phyloP scores from a whole-genome alignment of 2,113 vertebrate genomes.

The Hiodon alosoides region DNA sequence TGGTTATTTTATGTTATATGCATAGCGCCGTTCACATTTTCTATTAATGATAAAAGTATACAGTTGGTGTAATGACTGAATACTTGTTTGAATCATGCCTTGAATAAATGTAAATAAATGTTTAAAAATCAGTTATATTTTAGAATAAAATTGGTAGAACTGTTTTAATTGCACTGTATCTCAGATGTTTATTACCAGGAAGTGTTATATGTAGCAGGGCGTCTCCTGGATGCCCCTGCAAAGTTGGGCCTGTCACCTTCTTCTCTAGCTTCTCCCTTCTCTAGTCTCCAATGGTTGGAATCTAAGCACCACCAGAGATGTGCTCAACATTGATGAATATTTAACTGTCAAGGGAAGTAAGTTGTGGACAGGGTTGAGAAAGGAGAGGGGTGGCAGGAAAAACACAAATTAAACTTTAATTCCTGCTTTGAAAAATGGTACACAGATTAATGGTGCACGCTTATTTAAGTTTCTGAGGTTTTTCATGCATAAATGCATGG shows the following conservation, averaged over 20 bases:
- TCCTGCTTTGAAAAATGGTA: constrained; percentile 51
- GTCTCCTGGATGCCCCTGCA: no score
- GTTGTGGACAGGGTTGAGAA: constrained; percentile 21
- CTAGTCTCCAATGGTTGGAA: constrained; percentile 3
- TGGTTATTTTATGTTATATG: no score
- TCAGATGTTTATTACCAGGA: not conserved
- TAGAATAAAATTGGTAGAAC: not conserved
- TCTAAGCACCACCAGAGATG: constrained; percentile 13
- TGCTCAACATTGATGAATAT: constrained; percentile 53
- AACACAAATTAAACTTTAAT: constrained; percentile 61
- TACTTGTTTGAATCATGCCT: not conserved
- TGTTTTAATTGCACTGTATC: constrained; percentile 8
- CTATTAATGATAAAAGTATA: no score
- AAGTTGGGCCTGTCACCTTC: not conserved
- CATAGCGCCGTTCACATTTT: no score
- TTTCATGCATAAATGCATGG: constrained; percentile 56
- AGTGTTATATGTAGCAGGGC: constrained; percentile 5
- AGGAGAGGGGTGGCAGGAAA: constrained; percentile 25
- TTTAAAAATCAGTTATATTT: not conserved
- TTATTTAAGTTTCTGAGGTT: constrained; percentile 55
- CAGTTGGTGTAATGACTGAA: not conserved
- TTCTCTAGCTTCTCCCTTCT: not conserved
- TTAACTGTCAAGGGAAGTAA: constrained; percentile 44
- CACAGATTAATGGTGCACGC: constrained; percentile 55
- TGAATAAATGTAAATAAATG: no score